Conservation (phyloP, 2,797 vertebrate genomes). For the Chelon labrosus region DNA sequence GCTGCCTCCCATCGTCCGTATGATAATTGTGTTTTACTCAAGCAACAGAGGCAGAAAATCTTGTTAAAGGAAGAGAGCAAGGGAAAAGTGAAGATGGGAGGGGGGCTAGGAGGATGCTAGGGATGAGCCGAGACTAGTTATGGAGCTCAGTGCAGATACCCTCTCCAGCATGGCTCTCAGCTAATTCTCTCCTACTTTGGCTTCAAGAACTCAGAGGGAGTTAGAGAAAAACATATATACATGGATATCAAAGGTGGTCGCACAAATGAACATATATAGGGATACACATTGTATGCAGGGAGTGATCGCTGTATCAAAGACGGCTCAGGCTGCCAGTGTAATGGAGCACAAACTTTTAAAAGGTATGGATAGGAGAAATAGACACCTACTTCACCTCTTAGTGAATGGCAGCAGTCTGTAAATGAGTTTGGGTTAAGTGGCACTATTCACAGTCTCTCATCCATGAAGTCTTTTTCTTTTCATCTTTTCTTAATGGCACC, state of each 20-base stretch:
- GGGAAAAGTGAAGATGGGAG: slow-evolving; percentile 43
- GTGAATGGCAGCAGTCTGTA: slow-evolving; percentile 53
- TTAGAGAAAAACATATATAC: slow-evolving; percentile 22
- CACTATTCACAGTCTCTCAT: slow-evolving; percentile 45
- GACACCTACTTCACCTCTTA: slow-evolving; percentile 29
- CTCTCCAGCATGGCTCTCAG: slow-evolving; percentile 61
- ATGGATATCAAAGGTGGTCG: slow-evolving; percentile 49
- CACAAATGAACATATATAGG: slow-evolving; percentile 28
- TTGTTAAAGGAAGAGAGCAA: slow-evolving; percentile 78
- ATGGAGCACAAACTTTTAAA: slow-evolving; percentile 54
- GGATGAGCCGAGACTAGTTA: slow-evolving; percentile 68
- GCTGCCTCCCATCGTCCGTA: slow-evolving; percentile 66
- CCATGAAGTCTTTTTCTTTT: slow-evolving; percentile 38
- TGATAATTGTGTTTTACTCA: slow-evolving; percentile 83
- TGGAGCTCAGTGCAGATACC: slow-evolving; percentile 62
- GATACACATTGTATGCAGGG: slow-evolving; percentile 23
- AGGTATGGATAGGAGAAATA: slow-evolving; percentile 12
- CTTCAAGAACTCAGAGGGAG: slow-evolving; percentile 37
- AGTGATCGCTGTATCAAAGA: slow-evolving; percentile 57
- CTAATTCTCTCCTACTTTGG: slow-evolving; percentile 66
- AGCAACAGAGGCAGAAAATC: slow-evolving; percentile 82
- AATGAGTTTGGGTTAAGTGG: slow-evolving; percentile 56
- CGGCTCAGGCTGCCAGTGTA: slow-evolving; percentile 25
- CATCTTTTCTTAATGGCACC: slow-evolving; percentile 61
- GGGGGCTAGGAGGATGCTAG: slow-evolving; percentile 9